These are phyloP conservation scores for Metaphire vulgaris DNA, from an alignment of 1,140 invertebrate species.

Conservation along the genomic window DNA sequence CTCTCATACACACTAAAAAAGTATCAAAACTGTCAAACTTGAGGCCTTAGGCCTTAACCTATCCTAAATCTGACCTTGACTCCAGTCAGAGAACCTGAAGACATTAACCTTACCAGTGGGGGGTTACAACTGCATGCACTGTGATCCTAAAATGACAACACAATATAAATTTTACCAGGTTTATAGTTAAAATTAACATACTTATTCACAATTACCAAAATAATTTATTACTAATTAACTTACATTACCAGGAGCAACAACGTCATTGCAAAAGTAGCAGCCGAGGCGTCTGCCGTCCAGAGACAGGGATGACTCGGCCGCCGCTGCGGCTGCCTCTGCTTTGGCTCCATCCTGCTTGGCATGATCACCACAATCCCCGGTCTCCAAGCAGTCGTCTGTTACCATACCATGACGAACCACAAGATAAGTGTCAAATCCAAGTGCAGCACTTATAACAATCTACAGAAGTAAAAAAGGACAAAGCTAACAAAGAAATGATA, in stretches of 20 bases:
- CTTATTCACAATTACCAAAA: too few species aligned
- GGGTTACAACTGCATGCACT: too few species aligned
- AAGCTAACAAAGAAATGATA: not conserved
- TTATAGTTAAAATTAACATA: too few species aligned
- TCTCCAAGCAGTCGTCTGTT: slow-evolving; percentile 55
- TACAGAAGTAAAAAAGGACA: slow-evolving; percentile 50
- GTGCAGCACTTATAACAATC: slow-evolving; percentile 90
- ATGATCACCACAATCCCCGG: not conserved
- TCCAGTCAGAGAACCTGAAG: too few species aligned
- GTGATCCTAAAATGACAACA: too few species aligned
- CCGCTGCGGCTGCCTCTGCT: slow-evolving; percentile 21
- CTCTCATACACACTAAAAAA: too few species aligned
- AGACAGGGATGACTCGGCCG: slow-evolving; percentile 11
- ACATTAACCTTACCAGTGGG: too few species aligned
- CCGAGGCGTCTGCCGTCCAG: slow-evolving; percentile 67
- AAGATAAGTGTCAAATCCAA: slow-evolving; percentile 95
- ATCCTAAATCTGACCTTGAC: too few species aligned
- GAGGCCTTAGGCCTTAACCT: too few species aligned
- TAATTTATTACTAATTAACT: too few species aligned
- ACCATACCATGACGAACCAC: slow-evolving; percentile 89
- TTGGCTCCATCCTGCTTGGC: slow-evolving; percentile 46
- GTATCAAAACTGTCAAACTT: too few species aligned
- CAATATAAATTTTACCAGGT: too few species aligned
- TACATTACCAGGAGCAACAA: slow-evolving; percentile 94
- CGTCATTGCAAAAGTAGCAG: slow-evolving; percentile 99